A percentile compares a stretch with the other conserved stretches of the same genome.
Evolutionary conservation across 2,113 vertebrate species (phyloP).

Genomic region (Ochotona curzoniae): DNA sequence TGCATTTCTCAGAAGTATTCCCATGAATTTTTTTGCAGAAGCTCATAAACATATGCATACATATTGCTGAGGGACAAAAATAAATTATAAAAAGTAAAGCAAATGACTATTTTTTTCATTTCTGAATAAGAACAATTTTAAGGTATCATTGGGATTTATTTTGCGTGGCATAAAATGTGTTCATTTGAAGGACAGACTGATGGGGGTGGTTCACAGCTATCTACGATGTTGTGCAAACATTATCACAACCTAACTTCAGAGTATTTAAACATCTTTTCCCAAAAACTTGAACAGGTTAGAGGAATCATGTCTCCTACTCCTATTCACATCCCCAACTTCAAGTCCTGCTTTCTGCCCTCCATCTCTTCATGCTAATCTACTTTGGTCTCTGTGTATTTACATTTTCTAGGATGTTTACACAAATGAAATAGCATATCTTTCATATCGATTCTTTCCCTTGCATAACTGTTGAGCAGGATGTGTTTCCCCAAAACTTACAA

Average conservation of each 20-base stretch:
- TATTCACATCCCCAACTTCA: no score
- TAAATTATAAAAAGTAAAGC: neutral
- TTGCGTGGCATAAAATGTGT: neutral
- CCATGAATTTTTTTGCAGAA: no score
- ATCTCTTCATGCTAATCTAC: neutral
- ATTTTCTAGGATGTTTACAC: neutral
- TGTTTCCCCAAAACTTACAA: no score
- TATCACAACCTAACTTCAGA: neutral
- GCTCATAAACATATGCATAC: no score
- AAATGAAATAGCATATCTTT: neutral
- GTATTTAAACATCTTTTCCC: neutral
- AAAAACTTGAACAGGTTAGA: neutral
- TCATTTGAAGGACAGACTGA: neutral
- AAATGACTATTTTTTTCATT: neutral
- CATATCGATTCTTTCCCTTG: neutral
- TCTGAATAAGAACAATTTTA: neutral
- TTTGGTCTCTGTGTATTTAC: neutral
- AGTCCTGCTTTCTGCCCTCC: neutral
- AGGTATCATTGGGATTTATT: neutral
- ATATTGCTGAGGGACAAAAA: neutral
- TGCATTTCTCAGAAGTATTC: no score
- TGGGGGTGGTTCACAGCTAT: neutral
- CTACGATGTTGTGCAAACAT: neutral
- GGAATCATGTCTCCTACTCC: neutral
- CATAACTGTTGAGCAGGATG: no score